These are phyloP conservation scores for Fratercula arctica DNA, from an alignment of 2,797 vertebrate species.

Conservation along the genomic window DNA sequence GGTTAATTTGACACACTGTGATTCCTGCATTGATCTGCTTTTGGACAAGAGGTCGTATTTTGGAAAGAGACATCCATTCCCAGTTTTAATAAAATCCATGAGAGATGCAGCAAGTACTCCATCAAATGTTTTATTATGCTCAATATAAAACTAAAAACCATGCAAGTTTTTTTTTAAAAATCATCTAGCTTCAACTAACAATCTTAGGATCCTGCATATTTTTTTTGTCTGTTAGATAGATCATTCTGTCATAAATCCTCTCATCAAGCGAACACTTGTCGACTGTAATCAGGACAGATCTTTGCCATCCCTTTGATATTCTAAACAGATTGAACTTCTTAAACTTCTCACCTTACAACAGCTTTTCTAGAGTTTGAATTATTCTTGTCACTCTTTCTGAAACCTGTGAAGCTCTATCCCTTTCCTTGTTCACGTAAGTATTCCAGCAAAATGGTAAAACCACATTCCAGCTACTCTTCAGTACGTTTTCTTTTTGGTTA, in stretches of 20 bases:
- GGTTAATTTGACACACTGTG: background rate
- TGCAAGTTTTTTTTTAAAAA: background rate
- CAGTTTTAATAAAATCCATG: slow-evolving; percentile 25
- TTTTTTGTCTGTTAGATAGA: slow-evolving; percentile 5
- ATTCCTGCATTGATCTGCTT: background rate
- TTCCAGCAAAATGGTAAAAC: background rate
- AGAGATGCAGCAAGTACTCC: slow-evolving; percentile 16
- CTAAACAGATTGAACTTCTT: slow-evolving; percentile 12
- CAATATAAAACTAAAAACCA: background rate
- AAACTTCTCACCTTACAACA: slow-evolving; percentile 14
- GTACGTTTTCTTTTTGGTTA: background rate
- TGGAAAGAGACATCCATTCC: slow-evolving; percentile 68
- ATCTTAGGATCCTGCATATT: background rate
- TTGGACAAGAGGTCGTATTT: slow-evolving; percentile 19
- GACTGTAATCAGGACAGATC: slow-evolving; percentile 12
- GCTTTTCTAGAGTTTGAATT: background rate
- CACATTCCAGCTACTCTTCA: background rate
- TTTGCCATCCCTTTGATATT: slow-evolving; percentile 21
- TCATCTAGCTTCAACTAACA: slow-evolving; percentile 30
- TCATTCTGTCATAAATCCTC: slow-evolving; percentile 52
- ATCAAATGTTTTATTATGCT: slow-evolving; percentile 36
- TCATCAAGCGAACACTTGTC: slow-evolving; percentile 26
- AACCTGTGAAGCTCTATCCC: background rate
- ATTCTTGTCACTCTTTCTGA: background rate
- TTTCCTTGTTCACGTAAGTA: background rate